Base-by-base conservation (phyloP, 2,888 invertebrate genomes). In the Creontiades dilutus region DNA sequence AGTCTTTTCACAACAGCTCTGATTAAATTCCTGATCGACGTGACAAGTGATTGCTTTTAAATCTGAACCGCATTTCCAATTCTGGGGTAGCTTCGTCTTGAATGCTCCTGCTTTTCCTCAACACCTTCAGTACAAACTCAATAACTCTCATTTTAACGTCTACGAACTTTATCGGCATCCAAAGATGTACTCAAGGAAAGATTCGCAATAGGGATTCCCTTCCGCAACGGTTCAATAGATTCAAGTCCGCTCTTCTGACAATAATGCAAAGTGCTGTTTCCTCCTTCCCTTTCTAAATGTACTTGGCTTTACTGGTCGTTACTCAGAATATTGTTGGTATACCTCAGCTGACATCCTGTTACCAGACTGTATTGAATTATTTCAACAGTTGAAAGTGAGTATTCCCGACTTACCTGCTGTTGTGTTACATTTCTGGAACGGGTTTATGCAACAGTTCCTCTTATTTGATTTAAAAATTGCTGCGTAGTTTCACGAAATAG, bases 41-140 rank as follows among this genome's bases (percentile, higher is more conserved):
- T 88, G 88, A 88, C 88, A 80, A 88, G 88, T 88, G 88, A 88
- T 88, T 88, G 88, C 88, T 88, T 88, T 88, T 88, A 88, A 88
- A 78, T 88, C 88, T 88, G 88, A 88, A 88, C 88, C 88, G 55
- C 88, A 88, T 88, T 88, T 88, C 88, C 88, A 88, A 88, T 88
- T 88, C 80, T 46, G 37, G 76, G 76, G 78, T 55, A 19, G 78
- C 48, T 48, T 7, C 19, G 14, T 19, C 27, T 37, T 46, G n/a
- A 19, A 27, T 23, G 75, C 68, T 19, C 48, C 88, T n/a, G 14
- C 52, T 55, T 61, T n/a, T 3, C 12, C 23, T n/a, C 28, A 46
- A 19, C 78, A 52, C 52, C 78, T 88, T 88, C 88, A 28, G 61
- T 88, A 88, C 88, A 78, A 88, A 88, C 88, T 88, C 88, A 80